Percentiles rank a stretch among this genome's conserved stretches.
Evolutionary conservation across 2,888 invertebrate genomes (phyloP).

Genomic region (Aphidius colemani): DNA sequence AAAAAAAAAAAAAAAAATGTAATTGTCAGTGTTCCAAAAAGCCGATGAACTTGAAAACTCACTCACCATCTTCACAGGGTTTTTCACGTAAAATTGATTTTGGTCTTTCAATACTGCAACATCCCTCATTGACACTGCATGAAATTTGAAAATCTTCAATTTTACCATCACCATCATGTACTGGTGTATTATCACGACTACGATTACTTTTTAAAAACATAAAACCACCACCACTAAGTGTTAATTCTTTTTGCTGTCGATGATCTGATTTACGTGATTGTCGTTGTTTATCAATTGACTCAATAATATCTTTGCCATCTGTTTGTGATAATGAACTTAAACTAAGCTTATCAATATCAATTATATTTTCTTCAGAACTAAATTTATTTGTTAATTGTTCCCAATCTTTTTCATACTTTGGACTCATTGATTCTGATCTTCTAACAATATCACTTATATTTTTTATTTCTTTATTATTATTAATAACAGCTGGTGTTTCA

Average conservation of each 20-base stretch:
- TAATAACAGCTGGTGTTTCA: constrained; percentile 52
- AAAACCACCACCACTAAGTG: constrained; percentile 64
- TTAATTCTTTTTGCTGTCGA: constrained; percentile 51
- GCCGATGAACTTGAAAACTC: background rate
- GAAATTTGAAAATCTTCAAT: constrained; percentile 45
- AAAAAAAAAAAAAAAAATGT: too few species aligned
- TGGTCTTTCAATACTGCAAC: constrained; percentile 42
- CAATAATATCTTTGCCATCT: constrained; percentile 34
- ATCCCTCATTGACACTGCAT: constrained; percentile 6
- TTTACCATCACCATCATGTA: constrained; percentile 43
- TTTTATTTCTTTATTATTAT: constrained; percentile 54
- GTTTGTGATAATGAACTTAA: constrained; percentile 42
- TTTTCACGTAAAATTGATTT: constrained; percentile 57
- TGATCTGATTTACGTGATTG: constrained; percentile 59
- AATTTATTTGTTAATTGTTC: constrained; percentile 58
- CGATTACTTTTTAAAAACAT: constrained; percentile 67
- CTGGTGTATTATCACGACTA: constrained; percentile 53
- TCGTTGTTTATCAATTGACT: constrained; percentile 56
- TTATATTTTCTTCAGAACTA: constrained; percentile 52
- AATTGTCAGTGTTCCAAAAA: background rate
- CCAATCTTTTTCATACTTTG: constrained; percentile 62
- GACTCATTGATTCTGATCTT: constrained; percentile 61
- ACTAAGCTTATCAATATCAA: constrained; percentile 56
- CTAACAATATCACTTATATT: constrained; percentile 63
- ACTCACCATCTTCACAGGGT: constrained; percentile 52